Evolutionary conservation across 2,888 invertebrate species (phyloP).

Genomic region (Fabriciana adippe): DNA sequence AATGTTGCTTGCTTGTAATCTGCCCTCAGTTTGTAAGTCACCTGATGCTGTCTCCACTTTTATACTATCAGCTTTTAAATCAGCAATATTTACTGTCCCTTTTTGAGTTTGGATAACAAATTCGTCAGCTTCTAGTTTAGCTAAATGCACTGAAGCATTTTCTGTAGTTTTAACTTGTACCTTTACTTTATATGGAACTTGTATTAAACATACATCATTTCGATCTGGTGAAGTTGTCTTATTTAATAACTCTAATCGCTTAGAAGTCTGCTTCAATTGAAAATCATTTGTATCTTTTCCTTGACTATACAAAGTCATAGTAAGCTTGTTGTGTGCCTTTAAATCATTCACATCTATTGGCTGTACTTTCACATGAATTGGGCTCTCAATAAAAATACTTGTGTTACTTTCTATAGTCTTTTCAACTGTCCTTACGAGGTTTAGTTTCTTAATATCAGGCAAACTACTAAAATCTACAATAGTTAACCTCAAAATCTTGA

Average conservation of each 20-base stretch:
- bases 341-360: conserved; percentile 75
- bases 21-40: conserved; percentile 61
- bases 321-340: conserved; percentile 71
- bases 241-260: conserved; percentile 72
- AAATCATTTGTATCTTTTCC: conserved; percentile 73
- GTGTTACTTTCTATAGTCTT: conserved; percentile 75
- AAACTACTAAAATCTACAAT: conserved; percentile 67
- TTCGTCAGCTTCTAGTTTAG: conserved; percentile 71
- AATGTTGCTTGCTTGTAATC: conserved; percentile 65
- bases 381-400: conserved; percentile 76
- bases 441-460: conserved; percentile 72
- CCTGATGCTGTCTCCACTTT: conserved; percentile 70
- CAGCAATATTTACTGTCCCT: conserved; percentile 61
- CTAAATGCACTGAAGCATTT: conserved; percentile 68
- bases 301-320: conserved; percentile 74
- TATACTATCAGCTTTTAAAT: conserved; percentile 71
- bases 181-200: conserved; percentile 75
- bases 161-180: conserved; percentile 73
- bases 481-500: conserved; percentile 80
- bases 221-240: conserved; percentile 67
- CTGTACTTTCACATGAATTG: conserved; percentile 75
- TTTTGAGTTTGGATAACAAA: conserved; percentile 74
- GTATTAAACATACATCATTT: conserved; percentile 74
- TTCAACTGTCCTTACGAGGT: conserved; percentile 74
- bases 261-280: conserved; percentile 75